Conservation (phyloP, 1,140 invertebrate species). For the Pseudomyrmex sp. region DNA sequence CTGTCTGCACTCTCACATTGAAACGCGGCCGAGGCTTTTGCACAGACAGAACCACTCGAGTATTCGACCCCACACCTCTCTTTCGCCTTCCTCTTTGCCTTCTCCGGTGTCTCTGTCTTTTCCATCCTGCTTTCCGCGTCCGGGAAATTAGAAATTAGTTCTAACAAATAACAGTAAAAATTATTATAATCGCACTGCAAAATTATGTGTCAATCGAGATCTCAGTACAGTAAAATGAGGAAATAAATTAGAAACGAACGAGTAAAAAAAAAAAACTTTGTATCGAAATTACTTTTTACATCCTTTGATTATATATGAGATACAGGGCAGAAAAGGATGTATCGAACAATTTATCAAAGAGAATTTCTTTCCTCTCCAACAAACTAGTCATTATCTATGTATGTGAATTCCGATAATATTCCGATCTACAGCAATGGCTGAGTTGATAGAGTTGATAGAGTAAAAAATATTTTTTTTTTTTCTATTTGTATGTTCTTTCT, state of each 20-base stretch:
- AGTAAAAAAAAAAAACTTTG: background rate
- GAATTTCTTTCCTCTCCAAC: background rate
- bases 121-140: conserved; percentile 10
- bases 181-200: conserved; percentile 6
- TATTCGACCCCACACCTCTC: conserved; percentile 62
- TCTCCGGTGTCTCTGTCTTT: conserved; percentile 13
- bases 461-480: no score
- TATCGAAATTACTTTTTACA: background rate
- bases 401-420: background rate
- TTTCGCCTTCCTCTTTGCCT: conserved; percentile 58
- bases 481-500: no score
- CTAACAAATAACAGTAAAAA: background rate
- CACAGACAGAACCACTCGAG: conserved; percentile 63
- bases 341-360: conserved; percentile 23
- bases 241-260: background rate
- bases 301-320: conserved; percentile 4
- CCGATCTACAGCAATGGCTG: background rate
- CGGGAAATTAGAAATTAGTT: conserved; percentile 60
- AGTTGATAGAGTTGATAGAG: no score
- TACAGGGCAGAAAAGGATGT: background rate
- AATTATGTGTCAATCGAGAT: conserved; percentile 22
- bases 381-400: background rate
- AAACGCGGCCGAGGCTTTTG: conserved; percentile 76
- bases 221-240: background rate
- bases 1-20: conserved; percentile 82